Evolutionary conservation across 2,888 invertebrate species (phyloP).

Genomic region (Pheosia tremula): DNA sequence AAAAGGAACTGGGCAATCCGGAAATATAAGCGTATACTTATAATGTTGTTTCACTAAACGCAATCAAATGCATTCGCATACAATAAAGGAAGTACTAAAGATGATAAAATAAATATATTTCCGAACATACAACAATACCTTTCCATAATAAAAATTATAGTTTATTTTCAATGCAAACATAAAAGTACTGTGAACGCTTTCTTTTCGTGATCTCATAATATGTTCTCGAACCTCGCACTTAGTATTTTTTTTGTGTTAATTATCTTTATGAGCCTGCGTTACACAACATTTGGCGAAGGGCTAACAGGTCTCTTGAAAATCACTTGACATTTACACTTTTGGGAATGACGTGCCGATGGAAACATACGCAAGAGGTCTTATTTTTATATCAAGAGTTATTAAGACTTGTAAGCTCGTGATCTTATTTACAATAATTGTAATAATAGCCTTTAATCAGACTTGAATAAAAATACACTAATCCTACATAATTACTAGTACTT

Average conservation of each 20-base stretch:
- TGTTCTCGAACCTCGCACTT: neutral
- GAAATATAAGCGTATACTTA: too few relatives aligned
- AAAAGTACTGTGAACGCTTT: neutral
- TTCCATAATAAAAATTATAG: neutral
- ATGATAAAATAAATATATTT: neutral
- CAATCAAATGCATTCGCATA: too few relatives aligned
- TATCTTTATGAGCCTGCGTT: conserved; percentile 1
- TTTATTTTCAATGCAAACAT: neutral
- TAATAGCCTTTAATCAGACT: too few relatives aligned
- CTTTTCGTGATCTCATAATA: neutral
- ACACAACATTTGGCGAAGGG: neutral
- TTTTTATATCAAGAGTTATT: too few relatives aligned
- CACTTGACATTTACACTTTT: neutral
- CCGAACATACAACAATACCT: neutral
- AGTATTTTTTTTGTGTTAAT: neutral
- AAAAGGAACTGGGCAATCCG: too few relatives aligned
- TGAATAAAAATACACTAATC: too few relatives aligned
- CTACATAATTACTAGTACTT: too few relatives aligned
- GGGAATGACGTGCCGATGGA: neutral
- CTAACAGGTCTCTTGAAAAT: neutral
- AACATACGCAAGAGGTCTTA: neutral
- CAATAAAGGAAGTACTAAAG: neutral
- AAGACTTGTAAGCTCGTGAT: too few relatives aligned
- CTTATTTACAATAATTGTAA: too few relatives aligned
- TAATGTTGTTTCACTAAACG: too few relatives aligned